phyloP scores from a whole-genome alignment of 2,888 invertebrate species.

The Miltochrista miniata region DNA sequence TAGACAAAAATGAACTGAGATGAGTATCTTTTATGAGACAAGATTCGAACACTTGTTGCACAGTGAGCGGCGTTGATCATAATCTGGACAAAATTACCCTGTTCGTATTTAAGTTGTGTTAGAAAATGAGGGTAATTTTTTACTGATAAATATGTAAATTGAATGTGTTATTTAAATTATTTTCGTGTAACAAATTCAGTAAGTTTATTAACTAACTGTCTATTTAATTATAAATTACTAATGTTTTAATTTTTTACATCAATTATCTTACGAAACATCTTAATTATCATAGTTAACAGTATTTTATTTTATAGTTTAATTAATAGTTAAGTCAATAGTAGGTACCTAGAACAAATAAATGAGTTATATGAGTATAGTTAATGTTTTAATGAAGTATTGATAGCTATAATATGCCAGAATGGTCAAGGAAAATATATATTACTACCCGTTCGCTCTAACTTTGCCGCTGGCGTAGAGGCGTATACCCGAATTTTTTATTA shows the following conservation, averaged over 20 bases:
- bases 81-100: slow-evolving; percentile 22
- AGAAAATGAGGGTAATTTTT: slow-evolving; percentile 17
- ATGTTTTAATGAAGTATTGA: no score
- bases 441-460: no score
- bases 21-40: slow-evolving; percentile 7
- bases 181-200: slow-evolving; percentile 7
- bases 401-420: no score
- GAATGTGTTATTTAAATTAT: slow-evolving; percentile 9
- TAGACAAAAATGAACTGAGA: slow-evolving; percentile 8
- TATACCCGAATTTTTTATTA: no score
- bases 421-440: no score
- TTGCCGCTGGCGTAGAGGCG: no score
- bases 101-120: slow-evolving; percentile 28
- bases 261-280: no score
- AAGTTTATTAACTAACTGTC: slow-evolving; percentile 12
- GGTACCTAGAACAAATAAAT: no score
- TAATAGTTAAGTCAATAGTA: no score
- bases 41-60: slow-evolving; percentile 8
- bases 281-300: no score
- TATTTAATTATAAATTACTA: slow-evolving; percentile 9
- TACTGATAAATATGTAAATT: slow-evolving; percentile 32
- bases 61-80: slow-evolving; percentile 14
- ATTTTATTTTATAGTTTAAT: no score
- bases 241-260: not conserved
- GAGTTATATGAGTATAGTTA: no score